Evolutionary conservation across 1,140 invertebrate genomes (phyloP).

Genomic region (Maniola jurtina): DNA sequence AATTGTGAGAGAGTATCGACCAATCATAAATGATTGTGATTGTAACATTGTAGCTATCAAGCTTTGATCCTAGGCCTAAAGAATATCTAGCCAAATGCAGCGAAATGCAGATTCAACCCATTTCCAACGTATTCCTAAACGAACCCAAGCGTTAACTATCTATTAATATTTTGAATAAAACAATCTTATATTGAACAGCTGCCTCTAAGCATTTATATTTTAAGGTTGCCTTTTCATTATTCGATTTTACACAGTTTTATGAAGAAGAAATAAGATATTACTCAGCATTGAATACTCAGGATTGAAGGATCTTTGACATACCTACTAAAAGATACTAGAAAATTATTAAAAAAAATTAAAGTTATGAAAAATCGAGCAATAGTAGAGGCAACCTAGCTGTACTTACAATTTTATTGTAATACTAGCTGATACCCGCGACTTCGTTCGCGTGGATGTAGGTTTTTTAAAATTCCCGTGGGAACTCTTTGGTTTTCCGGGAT

Average conservation of each 20-base stretch:
- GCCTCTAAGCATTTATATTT: constrained; percentile 5
- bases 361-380: background rate
- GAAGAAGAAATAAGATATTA: no score
- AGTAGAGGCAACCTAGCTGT: constrained; percentile 11
- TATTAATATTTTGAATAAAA: constrained; percentile 4
- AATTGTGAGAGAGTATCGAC: no score
- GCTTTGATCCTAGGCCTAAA: background rate
- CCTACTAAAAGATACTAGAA: no score
- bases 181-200: constrained; percentile 8
- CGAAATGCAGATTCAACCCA: constrained; percentile 1
- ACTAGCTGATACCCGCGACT: no score
- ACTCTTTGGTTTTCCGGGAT: no score
- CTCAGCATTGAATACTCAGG: no score
- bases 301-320: no score
- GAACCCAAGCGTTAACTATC: constrained; percentile 2
- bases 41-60: no score
- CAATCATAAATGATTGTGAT: no score
- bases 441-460: no score
- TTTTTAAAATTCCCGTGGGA: no score
- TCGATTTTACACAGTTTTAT: background rate
- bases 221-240: background rate
- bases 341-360: background rate
- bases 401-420: constrained; percentile 9
- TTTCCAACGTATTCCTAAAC: background rate
- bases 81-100: constrained; percentile 11